Evolutionary conservation across 2,888 invertebrate genomes (phyloP), one percentile per base, ranked within the genome.

Genomic region (Clistopyga incitator): DNA sequence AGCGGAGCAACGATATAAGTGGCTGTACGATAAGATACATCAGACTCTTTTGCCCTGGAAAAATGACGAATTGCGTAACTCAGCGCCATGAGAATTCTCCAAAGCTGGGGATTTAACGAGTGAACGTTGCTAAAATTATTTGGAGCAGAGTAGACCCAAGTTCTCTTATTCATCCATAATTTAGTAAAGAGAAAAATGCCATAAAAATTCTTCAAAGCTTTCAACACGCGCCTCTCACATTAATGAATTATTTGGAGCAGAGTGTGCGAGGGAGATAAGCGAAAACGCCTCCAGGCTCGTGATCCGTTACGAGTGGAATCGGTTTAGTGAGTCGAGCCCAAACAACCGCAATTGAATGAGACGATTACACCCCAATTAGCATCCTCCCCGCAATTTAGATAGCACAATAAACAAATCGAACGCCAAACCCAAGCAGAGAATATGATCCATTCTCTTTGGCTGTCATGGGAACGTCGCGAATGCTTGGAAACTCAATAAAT

Each of bases 201-300:
- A 45, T 15, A 0, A 45, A 15, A 45, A 45, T 45, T 15, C 15
- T 45, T 15, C 15, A 45, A 45, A 45, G 15, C 45, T 13, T 45
- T 45, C 11, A 45, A 45, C 3, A 3, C 2, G 45, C 45, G 15
- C 45, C 15, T 45, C 45, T 2, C 15, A 45, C 45, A n/a, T 34
- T 20, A 29, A 68, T 45, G 76, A 34, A 74, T 75, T 78, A 71
- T 38, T 65, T 56, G 38, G 25, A 47, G 75, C 23, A 59, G 25
- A 56, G 45, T 29, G 68, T 29, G 13, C 59, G 52, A 50, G 11
- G 13, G 70, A 70, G 79, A 84, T 84, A 82, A 79, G 82, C 78
- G 79, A 80, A 38, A 85, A 82, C 85, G 82, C 85, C 82, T 82
- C 74, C 75, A 54, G 68, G 75, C 64, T 56, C 70, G 50, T 71